Evolutionary conservation across 2,797 vertebrate species (phyloP).

Genomic region (Phoxinus dragarum): DNA sequence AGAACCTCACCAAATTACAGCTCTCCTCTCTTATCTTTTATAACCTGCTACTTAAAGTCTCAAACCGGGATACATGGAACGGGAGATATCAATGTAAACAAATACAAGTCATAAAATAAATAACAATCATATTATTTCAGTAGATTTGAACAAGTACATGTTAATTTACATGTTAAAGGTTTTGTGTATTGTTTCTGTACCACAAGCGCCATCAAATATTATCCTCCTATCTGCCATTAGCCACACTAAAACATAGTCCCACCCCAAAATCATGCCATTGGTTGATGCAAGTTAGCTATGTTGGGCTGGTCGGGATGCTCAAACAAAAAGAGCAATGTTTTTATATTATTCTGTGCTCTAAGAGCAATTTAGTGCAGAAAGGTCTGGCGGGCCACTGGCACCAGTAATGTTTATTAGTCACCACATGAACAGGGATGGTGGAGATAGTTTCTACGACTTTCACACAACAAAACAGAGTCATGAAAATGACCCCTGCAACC

Average conservation of each 20-base stretch:
- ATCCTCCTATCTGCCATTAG: background rate
- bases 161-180: background rate
- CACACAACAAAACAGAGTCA: background rate
- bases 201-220: background rate
- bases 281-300: background rate
- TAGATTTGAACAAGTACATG: background rate
- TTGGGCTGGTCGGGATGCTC: background rate
- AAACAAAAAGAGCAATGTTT: conserved; percentile 10
- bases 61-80: background rate
- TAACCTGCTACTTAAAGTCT: background rate
- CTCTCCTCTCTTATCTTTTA: background rate
- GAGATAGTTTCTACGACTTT: background rate
- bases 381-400: background rate
- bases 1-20: background rate
- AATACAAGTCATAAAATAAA: conserved; percentile 10
- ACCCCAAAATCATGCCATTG: background rate
- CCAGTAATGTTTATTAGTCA: conserved; percentile 7
- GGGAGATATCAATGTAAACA: background rate
- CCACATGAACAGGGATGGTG: background rate
- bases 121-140: background rate
- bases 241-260: background rate
- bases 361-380: conserved; percentile 9
- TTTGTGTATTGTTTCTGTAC: background rate
- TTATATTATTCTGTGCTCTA: background rate
- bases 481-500: background rate